Evolutionary conservation across 2,888 invertebrate species (phyloP), one percentile per base, ranked within the genome.

Genomic region (Epinotia demarniana): DNA sequence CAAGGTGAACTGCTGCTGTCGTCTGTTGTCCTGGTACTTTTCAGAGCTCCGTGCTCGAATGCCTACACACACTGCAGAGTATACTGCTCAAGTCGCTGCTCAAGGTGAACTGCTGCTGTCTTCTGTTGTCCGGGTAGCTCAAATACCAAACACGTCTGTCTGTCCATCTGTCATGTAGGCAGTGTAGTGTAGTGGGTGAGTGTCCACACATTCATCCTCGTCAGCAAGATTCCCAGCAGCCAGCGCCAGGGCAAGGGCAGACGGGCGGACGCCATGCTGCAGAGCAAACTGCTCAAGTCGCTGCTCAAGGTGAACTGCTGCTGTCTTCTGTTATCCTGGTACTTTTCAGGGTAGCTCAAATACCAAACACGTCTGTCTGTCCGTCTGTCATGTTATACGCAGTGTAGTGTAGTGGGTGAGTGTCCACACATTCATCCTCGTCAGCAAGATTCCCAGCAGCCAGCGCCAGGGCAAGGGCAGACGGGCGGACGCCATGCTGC

Each of bases 11-110:
- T 83, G 72, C 18, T 60, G 9, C 16, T 13, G 1, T 58, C 3
- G 19, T 16, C n/a, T 55, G 49, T 5, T 23, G 1, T 46, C 49
- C 27, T 66, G 53, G 58, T 60, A 60, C 27, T 60, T 60, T 0
- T 57, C 23, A 8, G 9, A 19, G n/a, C n/a, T n/a, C n/a, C n/a
- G n/a, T n/a, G n/a, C n/a, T n/a, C n/a, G n/a, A n/a, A n/a, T n/a
- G n/a, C n/a, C n/a, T n/a, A n/a, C n/a, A n/a, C n/a, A n/a, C n/a
- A n/a, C 94, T 99, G 83, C 99, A 99, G 90, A 97, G 98, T 84
- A 99, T 99, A 86, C 94, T 99, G 77, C 94, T 99, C 75, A 99
- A 99, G 90, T 99, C 98, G 73, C 94, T 99, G 79, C 95, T 99
- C 3, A 99, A 99, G 95, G 99, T 97, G 39, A 53, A 53, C 88